phyloP scores from a whole-genome alignment of 2,113 vertebrate species.

The Plestiodon gilberti region DNA sequence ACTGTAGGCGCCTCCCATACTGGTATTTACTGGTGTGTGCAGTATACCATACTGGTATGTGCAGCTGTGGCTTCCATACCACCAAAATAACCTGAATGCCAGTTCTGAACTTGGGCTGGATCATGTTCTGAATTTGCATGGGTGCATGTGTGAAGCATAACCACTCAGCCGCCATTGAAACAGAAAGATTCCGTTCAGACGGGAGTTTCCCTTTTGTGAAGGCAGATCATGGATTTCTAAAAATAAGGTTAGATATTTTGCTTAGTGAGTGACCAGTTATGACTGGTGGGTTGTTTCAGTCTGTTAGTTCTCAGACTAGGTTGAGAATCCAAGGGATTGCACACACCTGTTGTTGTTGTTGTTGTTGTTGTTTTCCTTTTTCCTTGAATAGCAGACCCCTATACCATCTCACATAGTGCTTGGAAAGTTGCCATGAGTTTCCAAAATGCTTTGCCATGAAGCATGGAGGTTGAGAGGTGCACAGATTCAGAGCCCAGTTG shows the following conservation, averaged over 20 bases:
- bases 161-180: not conserved
- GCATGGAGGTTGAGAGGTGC: not conserved
- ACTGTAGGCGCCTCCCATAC: not conserved
- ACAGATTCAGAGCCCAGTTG: not conserved
- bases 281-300: not conserved
- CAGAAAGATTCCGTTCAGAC: not conserved
- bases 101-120: not conserved
- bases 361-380: not conserved
- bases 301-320: not conserved
- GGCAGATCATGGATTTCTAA: conserved; percentile 17
- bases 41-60: not conserved
- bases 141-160: not conserved
- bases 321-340: not conserved
- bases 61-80: not conserved
- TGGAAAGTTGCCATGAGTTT: not conserved
- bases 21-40: not conserved
- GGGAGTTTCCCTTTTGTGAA: conserved; percentile 13
- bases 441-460: not conserved
- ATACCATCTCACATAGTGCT: not conserved
- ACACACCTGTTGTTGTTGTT: not conserved
- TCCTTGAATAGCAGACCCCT: not conserved
- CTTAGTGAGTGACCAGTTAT: not conserved
- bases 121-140: conserved; percentile 2
- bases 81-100: not conserved
- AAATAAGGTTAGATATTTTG: not conserved